A percentile compares a stretch with the other conserved stretches of the same genome.
phyloP scores from a whole-genome alignment of 2,797 vertebrate species.

The Acropternis orthonyx region DNA sequence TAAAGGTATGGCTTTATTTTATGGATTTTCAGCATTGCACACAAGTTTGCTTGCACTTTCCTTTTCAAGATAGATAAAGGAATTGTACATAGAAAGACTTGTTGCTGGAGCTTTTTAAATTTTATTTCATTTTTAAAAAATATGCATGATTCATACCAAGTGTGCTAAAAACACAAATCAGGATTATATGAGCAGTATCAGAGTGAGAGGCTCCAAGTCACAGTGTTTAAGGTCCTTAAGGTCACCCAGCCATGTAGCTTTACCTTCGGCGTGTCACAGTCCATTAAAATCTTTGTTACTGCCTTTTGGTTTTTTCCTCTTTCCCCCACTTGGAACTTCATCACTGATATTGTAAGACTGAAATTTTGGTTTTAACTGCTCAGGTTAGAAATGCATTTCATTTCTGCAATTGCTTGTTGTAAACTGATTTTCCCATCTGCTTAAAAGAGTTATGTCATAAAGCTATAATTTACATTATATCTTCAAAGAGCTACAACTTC shows the following conservation, averaged over 20 bases:
- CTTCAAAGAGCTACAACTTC: not conserved
- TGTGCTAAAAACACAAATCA: not conserved
- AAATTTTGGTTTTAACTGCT: not conserved
- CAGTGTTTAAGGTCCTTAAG: not conserved
- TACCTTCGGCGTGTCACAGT: not conserved
- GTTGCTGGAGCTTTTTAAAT: not conserved
- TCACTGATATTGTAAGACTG: not conserved
- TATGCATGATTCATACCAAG: not conserved
- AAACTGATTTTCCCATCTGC: not conserved
- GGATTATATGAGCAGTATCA: not conserved
- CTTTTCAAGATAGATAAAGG: not conserved
- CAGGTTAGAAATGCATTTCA: not conserved
- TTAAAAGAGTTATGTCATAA: not conserved
- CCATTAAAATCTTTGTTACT: not conserved
- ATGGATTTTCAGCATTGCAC: not conserved
- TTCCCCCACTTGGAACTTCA: not conserved
- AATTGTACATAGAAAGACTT: not conserved
- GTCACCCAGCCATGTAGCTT: not conserved
- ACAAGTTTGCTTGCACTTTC: not conserved
- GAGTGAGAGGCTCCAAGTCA: not conserved
- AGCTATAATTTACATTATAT: too few relatives aligned
- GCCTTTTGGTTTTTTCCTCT: not conserved
- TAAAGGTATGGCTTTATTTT: not conserved
- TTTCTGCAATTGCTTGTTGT: not conserved
- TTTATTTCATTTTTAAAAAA: not conserved